A percentile compares a stretch with the other conserved stretches of the same genome.
These are phyloP conservation scores for Kryptopterus vitreolus DNA, from an alignment of 2,797 vertebrate genomes.

Conservation along the genomic window DNA sequence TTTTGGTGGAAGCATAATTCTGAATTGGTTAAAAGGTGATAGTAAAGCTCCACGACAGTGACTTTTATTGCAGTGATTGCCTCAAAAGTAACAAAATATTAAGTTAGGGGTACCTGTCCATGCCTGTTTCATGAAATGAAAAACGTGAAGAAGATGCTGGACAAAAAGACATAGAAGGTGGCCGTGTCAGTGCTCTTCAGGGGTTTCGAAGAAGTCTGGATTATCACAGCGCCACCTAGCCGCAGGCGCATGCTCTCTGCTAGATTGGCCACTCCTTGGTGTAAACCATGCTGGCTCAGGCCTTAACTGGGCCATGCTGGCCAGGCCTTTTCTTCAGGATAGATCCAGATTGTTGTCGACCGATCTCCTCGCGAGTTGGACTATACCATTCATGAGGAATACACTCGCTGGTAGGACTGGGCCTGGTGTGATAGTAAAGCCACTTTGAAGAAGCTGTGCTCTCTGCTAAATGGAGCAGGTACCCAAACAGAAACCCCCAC, in stretches of 20 bases:
- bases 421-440: slow-evolving; percentile 83
- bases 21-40: too few species aligned
- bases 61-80: too few species aligned
- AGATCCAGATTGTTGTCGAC: slow-evolving; percentile 66
- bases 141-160: slow-evolving; percentile 81
- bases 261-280: too few species aligned
- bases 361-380: slow-evolving; percentile 56
- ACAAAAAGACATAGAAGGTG: slow-evolving; percentile 85
- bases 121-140: too few species aligned
- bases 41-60: too few species aligned
- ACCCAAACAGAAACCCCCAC: slow-evolving; percentile 86
- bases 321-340: slow-evolving; percentile 87
- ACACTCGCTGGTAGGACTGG: slow-evolving; percentile 75
- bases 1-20: too few species aligned
- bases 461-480: too few species aligned
- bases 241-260: slow-evolving; percentile 81
- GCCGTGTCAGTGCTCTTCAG: slow-evolving; percentile 79
- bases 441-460: slow-evolving; percentile 72
- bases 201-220: slow-evolving; percentile 80
- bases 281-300: too few species aligned
- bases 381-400: slow-evolving; percentile 70
- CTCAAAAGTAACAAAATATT: too few species aligned
- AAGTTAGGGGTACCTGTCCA: too few species aligned
- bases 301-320: too few species aligned
- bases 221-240: slow-evolving; percentile 80